Evolutionary conservation across 2,113 vertebrate genomes (phyloP).

Genomic region (Xenotilapia caudafasciata): DNA sequence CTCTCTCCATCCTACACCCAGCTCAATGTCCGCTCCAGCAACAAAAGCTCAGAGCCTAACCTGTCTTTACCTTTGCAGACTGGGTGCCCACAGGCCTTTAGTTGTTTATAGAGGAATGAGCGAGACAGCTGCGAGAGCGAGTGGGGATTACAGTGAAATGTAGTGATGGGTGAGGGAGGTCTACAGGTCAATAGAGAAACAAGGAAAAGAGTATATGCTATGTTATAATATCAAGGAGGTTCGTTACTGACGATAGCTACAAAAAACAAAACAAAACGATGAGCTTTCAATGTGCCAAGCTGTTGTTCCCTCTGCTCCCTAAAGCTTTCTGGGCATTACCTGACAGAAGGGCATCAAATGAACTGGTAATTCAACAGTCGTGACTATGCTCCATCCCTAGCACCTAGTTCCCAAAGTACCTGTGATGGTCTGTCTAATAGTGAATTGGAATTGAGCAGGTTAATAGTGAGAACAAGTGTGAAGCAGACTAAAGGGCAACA

Average conservation of each 20-base stretch:
- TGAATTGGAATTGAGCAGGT: background rate
- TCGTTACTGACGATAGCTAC: background rate
- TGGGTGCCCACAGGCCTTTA: background rate
- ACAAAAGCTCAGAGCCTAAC: background rate
- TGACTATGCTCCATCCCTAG: background rate
- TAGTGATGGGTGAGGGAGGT: background rate
- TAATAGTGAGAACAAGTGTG: background rate
- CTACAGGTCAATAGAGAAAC: background rate
- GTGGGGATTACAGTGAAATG: constrained; percentile 18
- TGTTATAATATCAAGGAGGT: background rate
- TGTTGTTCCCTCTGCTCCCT: background rate
- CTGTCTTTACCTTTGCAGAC: background rate
- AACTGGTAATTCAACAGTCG: background rate
- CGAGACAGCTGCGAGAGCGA: background rate
- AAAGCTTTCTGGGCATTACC: background rate
- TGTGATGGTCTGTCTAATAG: background rate
- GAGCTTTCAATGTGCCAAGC: background rate
- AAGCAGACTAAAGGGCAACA: accelerated
- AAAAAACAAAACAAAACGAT: background rate
- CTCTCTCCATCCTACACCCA: background rate
- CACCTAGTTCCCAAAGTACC: background rate
- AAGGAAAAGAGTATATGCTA: background rate
- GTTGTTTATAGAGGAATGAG: constrained; percentile 1
- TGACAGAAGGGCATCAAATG: accelerated
- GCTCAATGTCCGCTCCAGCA: background rate